phyloP scores from a whole-genome alignment of 2,888 invertebrate genomes.

The Slavum lentiscoides region DNA sequence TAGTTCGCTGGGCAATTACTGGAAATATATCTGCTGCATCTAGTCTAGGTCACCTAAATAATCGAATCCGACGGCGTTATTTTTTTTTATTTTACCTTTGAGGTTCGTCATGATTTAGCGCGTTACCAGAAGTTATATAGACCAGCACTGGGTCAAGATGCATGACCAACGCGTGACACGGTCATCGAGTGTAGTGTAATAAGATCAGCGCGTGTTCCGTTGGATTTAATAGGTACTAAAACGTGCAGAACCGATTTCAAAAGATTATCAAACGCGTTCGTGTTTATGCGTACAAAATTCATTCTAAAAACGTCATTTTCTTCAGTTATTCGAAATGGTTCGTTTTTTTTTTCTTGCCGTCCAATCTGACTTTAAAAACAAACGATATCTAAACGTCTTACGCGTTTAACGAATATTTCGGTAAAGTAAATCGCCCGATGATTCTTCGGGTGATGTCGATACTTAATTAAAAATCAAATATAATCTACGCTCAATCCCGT shows the following conservation, averaged over 20 bases:
- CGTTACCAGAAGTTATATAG: slow-evolving; percentile 10
- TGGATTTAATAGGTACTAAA: slow-evolving; percentile 3
- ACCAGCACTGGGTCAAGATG: slow-evolving; percentile 6
- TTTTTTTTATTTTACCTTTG: not conserved
- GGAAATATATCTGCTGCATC: not conserved
- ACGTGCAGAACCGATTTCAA: slow-evolving; percentile 23
- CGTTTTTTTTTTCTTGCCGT: too few relatives aligned
- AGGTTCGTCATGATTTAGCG: slow-evolving; percentile 29
- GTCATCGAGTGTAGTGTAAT: slow-evolving; percentile 21
- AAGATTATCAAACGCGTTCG: not conserved
- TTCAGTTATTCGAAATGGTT: too few relatives aligned
- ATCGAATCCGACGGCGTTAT: slow-evolving; percentile 28
- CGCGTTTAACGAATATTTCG: too few relatives aligned
- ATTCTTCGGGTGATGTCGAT: too few relatives aligned
- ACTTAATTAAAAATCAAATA: too few relatives aligned
- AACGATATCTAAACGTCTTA: too few relatives aligned
- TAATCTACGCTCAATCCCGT: too few relatives aligned
- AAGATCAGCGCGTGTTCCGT: not conserved
- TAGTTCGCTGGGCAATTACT: not conserved
- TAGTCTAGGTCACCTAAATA: slow-evolving; percentile 34
- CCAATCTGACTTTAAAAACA: too few relatives aligned
- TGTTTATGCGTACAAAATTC: too few relatives aligned
- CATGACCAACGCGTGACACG: slow-evolving; percentile 29
- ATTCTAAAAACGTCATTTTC: too few relatives aligned
- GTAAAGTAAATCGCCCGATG: too few relatives aligned